Evolutionary conservation across 2,888 invertebrate species (phyloP), one percentile per base, ranked within the genome.

Genomic region (Eilema griseolum): DNA sequence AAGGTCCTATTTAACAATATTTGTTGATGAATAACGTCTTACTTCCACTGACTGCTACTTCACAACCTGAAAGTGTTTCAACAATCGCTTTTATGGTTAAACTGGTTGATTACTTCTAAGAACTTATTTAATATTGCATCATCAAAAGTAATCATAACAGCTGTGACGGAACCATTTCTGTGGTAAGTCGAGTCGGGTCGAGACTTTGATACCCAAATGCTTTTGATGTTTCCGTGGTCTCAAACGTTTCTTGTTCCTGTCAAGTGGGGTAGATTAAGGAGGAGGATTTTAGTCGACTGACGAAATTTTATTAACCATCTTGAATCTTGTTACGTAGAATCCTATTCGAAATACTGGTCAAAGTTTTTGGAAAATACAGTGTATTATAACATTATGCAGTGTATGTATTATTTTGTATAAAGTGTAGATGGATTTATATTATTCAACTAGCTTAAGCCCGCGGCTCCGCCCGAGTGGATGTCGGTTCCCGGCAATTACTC

Each of bases 151-250:
- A 59, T 26, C 57, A 59, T 59, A 26, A 26, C 57, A 59, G 57
- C 57, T 24, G 16, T 10, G 26, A 24, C 26, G 26, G 26, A 59
- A 24, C 3, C n/a, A 23, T 59, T 59, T 24, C 57, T 59, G 12
- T 59, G 57, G 14, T 26, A 11, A 23, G 24, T 11, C 24, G 3
- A 12, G 52, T n/a, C 52, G 23, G 56, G 56, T 23, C 26, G 57
- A 24, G 57, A 59, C 57, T 59, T 59, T 59, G 57, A 59, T 23
- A 59, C 57, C 14, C 23, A 59, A 59, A 59, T 12, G 57, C 57
- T 26, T 59, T 59, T 59, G 52, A 59, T 59, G 24, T 26, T 59
- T 26, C 24, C n/a, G 24, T 59, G 26, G 26, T 24, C 57, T 59
- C 57, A 59, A 24, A 59, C 57, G 24, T 12, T 24, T 26, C 26